Evolutionary conservation across 2,113 vertebrate genomes (phyloP).

Genomic region (Lepus americanus): DNA sequence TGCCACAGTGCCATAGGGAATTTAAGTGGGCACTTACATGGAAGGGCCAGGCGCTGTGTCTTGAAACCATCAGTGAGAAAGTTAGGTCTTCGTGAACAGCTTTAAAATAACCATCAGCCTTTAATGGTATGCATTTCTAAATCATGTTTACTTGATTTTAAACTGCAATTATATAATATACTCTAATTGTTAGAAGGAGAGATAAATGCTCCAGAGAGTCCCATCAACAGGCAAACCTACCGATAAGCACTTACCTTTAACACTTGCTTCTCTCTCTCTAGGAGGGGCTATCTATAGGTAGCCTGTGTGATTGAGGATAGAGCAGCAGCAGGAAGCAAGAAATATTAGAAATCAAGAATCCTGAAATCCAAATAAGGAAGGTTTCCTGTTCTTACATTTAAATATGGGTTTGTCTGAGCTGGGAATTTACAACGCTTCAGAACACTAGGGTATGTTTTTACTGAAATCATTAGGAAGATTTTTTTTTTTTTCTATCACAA

Average conservation of each 20-base stretch:
- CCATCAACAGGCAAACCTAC: constrained; percentile 56
- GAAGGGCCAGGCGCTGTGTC: background rate
- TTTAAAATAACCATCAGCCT: constrained; percentile 55
- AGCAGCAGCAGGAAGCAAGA: constrained; percentile 83
- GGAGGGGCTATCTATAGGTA: constrained; percentile 82
- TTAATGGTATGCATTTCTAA: constrained; percentile 43
- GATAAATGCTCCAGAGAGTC: constrained; percentile 35
- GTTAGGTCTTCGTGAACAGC: constrained; percentile 25
- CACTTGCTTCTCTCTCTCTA: constrained; percentile 83
- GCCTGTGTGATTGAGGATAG: constrained; percentile 84
- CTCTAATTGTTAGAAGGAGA: constrained; percentile 49
- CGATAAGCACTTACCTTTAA: constrained; percentile 76
- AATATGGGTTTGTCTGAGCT: constrained; percentile 82
- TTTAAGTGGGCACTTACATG: constrained; percentile 39
- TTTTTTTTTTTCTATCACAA: constrained; percentile 61
- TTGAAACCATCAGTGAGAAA: constrained; percentile 25
- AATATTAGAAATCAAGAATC: constrained; percentile 82
- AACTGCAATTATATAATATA: constrained; percentile 56
- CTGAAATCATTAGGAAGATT: constrained; percentile 80
- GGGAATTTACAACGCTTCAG: constrained; percentile 82
- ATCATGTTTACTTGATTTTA: constrained; percentile 56
- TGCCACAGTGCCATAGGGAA: constrained; percentile 35
- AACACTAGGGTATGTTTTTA: constrained; percentile 83
- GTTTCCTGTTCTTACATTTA: constrained; percentile 82
- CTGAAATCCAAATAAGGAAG: constrained; percentile 84